Percentiles rank a stretch among this genome's conserved stretches.
Evolutionary conservation across 2,888 invertebrate species (phyloP).

Genomic region (Neoaliturus tenellus): DNA sequence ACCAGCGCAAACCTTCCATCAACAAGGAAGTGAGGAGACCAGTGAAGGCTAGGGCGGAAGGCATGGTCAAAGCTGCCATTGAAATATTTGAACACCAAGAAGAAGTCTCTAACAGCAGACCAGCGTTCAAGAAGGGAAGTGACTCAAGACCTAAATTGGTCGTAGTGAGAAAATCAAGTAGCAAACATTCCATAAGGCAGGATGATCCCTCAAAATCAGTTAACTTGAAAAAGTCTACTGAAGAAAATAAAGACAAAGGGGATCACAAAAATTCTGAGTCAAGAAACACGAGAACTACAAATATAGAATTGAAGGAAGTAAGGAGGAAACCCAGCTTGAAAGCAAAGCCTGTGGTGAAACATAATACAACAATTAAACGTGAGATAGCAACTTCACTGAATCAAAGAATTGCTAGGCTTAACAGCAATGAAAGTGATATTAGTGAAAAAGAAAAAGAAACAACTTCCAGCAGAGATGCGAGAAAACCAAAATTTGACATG

Average conservation of each 20-base stretch:
- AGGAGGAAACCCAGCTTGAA: slow-evolving; percentile 53
- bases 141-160: slow-evolving; percentile 56
- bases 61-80: slow-evolving; percentile 59
- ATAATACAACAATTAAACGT: neutral
- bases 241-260: slow-evolving; percentile 34
- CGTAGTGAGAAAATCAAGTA: slow-evolving; percentile 58
- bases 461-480: neutral
- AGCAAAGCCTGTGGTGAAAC: slow-evolving; percentile 45
- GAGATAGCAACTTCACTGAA: neutral
- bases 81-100: slow-evolving; percentile 62
- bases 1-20: slow-evolving; percentile 22
- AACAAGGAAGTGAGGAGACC: slow-evolving; percentile 32
- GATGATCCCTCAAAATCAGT: slow-evolving; percentile 45
- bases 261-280: neutral
- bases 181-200: slow-evolving; percentile 44
- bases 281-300: neutral
- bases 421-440: neutral
- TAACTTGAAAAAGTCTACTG: neutral
- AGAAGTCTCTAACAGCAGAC: neutral
- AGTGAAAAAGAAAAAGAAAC: neutral
- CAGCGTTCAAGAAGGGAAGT: neutral
- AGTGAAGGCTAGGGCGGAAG: slow-evolving; percentile 9
- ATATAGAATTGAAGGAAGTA: slow-evolving; percentile 8
- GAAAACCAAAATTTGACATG: slow-evolving; percentile 3
- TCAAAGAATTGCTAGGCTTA: slow-evolving; percentile 42